Evolutionary conservation across 2,888 invertebrate genomes (phyloP).

Genomic region (Apeira syringaria): DNA sequence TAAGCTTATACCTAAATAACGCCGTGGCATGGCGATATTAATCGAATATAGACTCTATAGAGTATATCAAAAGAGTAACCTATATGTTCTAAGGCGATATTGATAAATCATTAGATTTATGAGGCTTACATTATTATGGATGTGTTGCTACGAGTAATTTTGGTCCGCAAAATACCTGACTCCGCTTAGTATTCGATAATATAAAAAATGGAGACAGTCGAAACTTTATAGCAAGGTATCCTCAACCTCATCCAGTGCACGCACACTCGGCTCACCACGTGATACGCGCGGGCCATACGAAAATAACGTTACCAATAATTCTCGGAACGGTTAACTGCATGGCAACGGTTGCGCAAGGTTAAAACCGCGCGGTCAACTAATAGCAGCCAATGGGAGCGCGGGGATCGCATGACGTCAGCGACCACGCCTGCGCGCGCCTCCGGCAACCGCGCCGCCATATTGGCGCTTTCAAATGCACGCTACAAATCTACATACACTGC

Average conservation of each 20-base stretch:
- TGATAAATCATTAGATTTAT: no score
- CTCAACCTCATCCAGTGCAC: not conserved
- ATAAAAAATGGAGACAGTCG: not conserved
- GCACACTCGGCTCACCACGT: conserved; percentile 31
- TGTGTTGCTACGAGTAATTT: no score
- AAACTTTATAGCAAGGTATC: not conserved
- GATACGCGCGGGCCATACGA: conserved; percentile 26
- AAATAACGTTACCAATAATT: conserved; percentile 44
- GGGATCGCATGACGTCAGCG: conserved; percentile 69
- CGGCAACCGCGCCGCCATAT: conserved; percentile 66
- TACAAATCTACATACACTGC: conserved; percentile 24
- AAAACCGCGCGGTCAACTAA: conserved; percentile 55
- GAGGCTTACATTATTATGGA: no score
- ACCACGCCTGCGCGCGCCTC: conserved; percentile 83
- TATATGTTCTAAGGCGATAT: no score
- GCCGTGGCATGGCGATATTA: no score
- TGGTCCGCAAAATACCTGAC: no score
- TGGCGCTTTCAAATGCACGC: conserved; percentile 54
- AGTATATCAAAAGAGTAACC: no score
- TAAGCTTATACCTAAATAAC: no score
- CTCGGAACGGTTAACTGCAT: conserved; percentile 64
- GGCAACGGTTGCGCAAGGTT: conserved; percentile 81
- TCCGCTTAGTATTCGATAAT: no score
- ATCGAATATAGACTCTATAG: no score
- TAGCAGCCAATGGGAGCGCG: conserved; percentile 59